Evolutionary conservation across 2,888 invertebrate genomes (phyloP), one percentile per base, ranked within the genome.

Genomic region (Leptinotarsa juncta): DNA sequence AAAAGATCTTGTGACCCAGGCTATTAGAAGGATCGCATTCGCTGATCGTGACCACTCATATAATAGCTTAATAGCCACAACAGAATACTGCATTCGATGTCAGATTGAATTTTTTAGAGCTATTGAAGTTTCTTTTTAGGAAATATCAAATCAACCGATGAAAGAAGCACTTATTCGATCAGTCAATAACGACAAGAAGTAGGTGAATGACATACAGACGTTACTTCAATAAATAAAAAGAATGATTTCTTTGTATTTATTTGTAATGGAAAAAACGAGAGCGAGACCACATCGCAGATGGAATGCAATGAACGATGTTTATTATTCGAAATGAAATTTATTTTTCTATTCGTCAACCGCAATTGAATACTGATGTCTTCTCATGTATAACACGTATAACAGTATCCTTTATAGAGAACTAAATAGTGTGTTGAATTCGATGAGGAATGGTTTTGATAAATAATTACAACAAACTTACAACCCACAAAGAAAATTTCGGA

Each of bases 311-410:
- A 26, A n/a, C n/a, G 32, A 32, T 42, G 62, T 62, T 62, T 62
- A 62, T 62, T 42, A 42, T 32, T 32, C 32, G 12, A 42, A 62
- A 62, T 32, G n/a, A 18, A 62, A n/a, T 62, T 62, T 62, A 32
- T 62, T 62, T 62, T 62, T 62, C 62, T 62, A n/a, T 62, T 62
- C 62, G 32, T 62, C 62, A 42, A 62, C 62, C 62, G 12, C 62
- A 62, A 32, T 14, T 57, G 20, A 23, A 57, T 23, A 23, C 12
- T 23, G 57, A 57, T 57, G 57, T 20, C 23, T 57, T 57, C 15
- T 57, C 57, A 23, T 57, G 57, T 57, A 57, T 57, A 57, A 57
- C 57, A 20, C 57, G n/a, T 57, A 57, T 57, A 57, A 57, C 57
- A 20, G 57, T 57, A 57, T 57, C 23, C 4, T 57, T 23, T 57